Evolutionary conservation across 2,113 vertebrate genomes (phyloP), one percentile per base, ranked within the genome.

Genomic region (Sapajus apella): DNA sequence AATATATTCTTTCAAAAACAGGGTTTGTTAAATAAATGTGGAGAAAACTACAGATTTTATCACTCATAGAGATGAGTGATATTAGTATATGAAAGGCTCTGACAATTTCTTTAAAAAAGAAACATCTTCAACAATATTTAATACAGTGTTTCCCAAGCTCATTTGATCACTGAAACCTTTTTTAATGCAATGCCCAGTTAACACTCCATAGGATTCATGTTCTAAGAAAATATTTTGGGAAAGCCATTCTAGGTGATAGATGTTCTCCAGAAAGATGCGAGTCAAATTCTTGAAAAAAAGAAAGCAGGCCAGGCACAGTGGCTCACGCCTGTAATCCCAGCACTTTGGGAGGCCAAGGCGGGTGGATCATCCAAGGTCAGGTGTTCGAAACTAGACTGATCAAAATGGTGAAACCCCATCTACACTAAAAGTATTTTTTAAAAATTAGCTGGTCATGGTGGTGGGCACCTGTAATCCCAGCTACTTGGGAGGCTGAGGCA

Each of bases 251-350:
- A 73, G 30, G 23, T 91, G 66, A 96, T 75, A 61, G 79, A 92
- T 50, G 9, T 55, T 77, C 88, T 94, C 73, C 55, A 91, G 66
- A 94, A 96, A 95, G 79, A 87, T 72, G 1, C 47, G 92, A 76
- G 32, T 77, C 93, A 94, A 94, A 95, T 87, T 66, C 56, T 58
- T 87, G 5, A 81, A 81, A 68, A 30, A 37, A 86, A 64, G 5
- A 90, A 90, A 58, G 27, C 20, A 68, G 61, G 27, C 5, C 30
- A 13, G 61, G 61, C 61, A 32, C 2, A 12, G 27, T 64, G 61
- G 27, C 27, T 64, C 12, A 13, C 5, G 2, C 5, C 61, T 64
- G 61, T 64, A 32, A 30, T 64, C 27, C 27, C 27, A 32, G 27
- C 27, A 64, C 27, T 32, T 64, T 64, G 61, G 12, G 61, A 32